Conservation (phyloP, 2,113 vertebrate genomes). For the Siniperca chuatsi region DNA sequence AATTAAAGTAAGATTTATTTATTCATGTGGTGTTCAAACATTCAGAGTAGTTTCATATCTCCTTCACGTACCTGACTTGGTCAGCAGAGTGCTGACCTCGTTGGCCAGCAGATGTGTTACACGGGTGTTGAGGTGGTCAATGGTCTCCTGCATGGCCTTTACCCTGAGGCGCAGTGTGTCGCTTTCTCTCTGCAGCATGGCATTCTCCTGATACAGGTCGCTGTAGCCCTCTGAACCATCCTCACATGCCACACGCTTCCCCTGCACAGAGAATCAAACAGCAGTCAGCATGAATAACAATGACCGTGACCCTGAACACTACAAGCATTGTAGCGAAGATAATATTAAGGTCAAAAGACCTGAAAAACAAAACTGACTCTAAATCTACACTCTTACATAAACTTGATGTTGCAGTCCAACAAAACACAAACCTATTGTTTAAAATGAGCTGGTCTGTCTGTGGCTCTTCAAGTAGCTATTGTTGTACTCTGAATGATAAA, state of each 20-base stretch:
- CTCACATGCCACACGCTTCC: conserved; percentile 92
- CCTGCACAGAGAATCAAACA: conserved; percentile 80
- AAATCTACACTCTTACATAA: background rate
- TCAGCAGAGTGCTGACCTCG: conserved; percentile 91
- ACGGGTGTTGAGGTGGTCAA: conserved; percentile 93
- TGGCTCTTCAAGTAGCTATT: conserved; percentile 52
- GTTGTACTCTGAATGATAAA: conserved; percentile 44
- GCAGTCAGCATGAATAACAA: background rate
- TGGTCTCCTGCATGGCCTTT: conserved; percentile 98
- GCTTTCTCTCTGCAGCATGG: conserved; percentile 95
- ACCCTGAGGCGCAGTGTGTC: conserved; percentile 91
- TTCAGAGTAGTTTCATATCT: background rate
- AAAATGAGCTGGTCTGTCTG: background rate
- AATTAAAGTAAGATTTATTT: too few species aligned
- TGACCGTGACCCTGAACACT: too few species aligned
- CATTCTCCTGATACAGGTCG: conserved; percentile 92
- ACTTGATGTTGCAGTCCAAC: background rate
- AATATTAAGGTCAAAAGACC: background rate
- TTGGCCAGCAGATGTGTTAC: conserved; percentile 95
- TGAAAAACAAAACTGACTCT: conserved; percentile 7
- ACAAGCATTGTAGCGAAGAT: background rate
- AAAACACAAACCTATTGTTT: conserved; percentile 39
- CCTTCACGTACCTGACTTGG: conserved; percentile 89
- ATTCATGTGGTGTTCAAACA: background rate
- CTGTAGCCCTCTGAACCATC: conserved; percentile 92